These are phyloP conservation scores for Agrochola macilenta DNA, from an alignment of 2,888 invertebrate species.

Conservation along the genomic window DNA sequence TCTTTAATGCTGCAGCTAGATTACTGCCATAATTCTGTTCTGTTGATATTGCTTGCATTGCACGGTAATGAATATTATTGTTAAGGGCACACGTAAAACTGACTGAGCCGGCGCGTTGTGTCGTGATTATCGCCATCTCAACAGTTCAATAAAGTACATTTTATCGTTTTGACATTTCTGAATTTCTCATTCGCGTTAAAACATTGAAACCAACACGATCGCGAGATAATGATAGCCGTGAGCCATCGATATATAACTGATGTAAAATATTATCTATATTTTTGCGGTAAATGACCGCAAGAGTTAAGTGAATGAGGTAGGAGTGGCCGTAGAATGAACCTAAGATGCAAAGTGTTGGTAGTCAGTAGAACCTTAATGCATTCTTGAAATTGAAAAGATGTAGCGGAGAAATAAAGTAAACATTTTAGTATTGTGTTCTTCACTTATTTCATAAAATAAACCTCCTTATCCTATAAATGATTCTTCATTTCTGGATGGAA, in stretches of 20 bases:
- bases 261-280: conserved; percentile 61
- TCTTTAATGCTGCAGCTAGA: conserved; percentile 14
- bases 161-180: conserved; percentile 68
- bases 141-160: conserved; percentile 68
- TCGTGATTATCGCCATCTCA: conserved; percentile 58
- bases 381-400: conserved; percentile 44
- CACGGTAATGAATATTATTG: conserved; percentile 62
- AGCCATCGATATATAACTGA: conserved; percentile 55
- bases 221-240: conserved; percentile 59
- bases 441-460: conserved; percentile 1
- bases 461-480: too few relatives aligned
- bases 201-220: conserved; percentile 58
- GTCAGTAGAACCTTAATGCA: neutral
- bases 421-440: conserved; percentile 9
- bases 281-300: conserved; percentile 48
- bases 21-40: conserved; percentile 23
- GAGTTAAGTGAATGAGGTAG: conserved; percentile 28
- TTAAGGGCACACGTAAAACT: conserved; percentile 56
- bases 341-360: conserved; percentile 13
- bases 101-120: conserved; percentile 38
- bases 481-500: too few relatives aligned
- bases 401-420: conserved; percentile 32
- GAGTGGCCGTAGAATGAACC: conserved; percentile 12
- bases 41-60: conserved; percentile 46
- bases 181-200: conserved; percentile 62